Base-by-base conservation (phyloP, 2,797 vertebrate genomes). In the Silurus aristotelis region DNA sequence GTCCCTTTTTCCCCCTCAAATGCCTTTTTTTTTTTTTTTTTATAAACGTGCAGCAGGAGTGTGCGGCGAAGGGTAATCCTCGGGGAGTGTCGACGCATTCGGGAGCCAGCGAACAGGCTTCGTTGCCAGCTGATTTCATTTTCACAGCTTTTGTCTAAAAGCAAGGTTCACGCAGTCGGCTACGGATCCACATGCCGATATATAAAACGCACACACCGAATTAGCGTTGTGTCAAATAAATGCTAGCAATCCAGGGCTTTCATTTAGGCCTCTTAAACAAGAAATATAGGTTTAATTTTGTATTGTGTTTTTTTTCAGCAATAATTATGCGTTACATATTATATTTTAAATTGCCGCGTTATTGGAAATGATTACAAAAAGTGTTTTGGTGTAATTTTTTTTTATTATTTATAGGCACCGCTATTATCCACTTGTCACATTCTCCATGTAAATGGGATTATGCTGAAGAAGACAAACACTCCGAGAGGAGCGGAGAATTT, bases 161-260 rank as follows among this genome's bases (percentile, higher is more conserved):
- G 91, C 90, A 91, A 91, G 92, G 56, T 78, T 91, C 90, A 85
- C 52, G 80, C 87, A 92, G 88, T 90, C 88, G 86, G 90, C 93
- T 93, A 94, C 87, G 88, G 90, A 93, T 93, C 91, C 91, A 90
- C 89, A 87, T 87, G 84, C 86, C 93, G 92, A 94, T 93, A 89
- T 91, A 89, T 90, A 92, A 92, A 93, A 94, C 2, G 90, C 92
- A 94, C 91, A 89, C 86, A 83, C 87, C 87, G 89, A 92, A 2
- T 0, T 90, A 72, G 89, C 73, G 64, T 90, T 80, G 67, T 80
- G 87, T 90, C 89, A 82, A 89, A 71, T 67, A 82, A 82, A 82
- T 71, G 46, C 60, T 82, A 58, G 64, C 13, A 56, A 25, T 22
- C 73, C 10, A 70, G 67, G 61, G 31, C 71, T 77, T 73, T 70